A percentile compares a stretch with the other conserved stretches of the same genome.
Conservation (phyloP, 1,140 invertebrate species). For the Streblospio benedicti region DNA sequence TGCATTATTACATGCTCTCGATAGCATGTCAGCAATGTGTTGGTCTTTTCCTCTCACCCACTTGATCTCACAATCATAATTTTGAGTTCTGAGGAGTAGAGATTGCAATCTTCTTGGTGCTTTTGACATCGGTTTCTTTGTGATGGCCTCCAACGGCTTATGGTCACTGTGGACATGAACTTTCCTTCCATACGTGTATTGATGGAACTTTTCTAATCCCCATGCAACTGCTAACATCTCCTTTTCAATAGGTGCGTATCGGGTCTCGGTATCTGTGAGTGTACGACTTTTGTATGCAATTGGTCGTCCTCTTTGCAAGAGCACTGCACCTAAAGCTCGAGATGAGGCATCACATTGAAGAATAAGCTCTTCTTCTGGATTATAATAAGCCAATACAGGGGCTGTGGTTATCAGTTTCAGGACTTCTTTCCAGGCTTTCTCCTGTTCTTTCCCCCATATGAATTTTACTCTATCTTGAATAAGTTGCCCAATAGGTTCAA, state of each 20-base stretch:
- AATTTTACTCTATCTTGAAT: no score
- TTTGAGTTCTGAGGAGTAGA: conserved; percentile 45
- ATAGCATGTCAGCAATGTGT: conserved; percentile 2
- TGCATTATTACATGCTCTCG: no score
- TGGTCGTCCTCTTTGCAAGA: conserved; percentile 26
- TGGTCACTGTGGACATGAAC: conserved; percentile 33
- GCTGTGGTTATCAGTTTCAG: not conserved
- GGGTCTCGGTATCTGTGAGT: conserved; percentile 18
- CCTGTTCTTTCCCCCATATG: conserved; percentile 17
- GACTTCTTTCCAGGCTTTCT: conserved; percentile 5
- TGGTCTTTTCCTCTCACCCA: conserved; percentile 43
- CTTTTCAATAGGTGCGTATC: conserved; percentile 27
- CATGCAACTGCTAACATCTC: conserved; percentile 46
- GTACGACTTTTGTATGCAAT: conserved; percentile 22
- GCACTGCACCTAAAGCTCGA: conserved; percentile 31
- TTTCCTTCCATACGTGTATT: conserved; percentile 36
- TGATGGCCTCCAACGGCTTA: conserved; percentile 41
- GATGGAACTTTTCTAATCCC: conserved; percentile 40
- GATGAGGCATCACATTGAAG: conserved; percentile 32
- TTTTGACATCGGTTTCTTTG: conserved; percentile 42
- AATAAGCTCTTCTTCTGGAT: conserved; percentile 25
- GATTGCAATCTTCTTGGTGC: conserved; percentile 43
- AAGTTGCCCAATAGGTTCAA: conserved; percentile 2
- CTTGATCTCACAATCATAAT: conserved; percentile 43
- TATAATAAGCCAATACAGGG: conserved; percentile 27